Percentiles rank a stretch among this genome's conserved stretches.
These are phyloP conservation scores for Maccullochella peelii DNA, from an alignment of 2,113 vertebrate species.

Conservation along the genomic window DNA sequence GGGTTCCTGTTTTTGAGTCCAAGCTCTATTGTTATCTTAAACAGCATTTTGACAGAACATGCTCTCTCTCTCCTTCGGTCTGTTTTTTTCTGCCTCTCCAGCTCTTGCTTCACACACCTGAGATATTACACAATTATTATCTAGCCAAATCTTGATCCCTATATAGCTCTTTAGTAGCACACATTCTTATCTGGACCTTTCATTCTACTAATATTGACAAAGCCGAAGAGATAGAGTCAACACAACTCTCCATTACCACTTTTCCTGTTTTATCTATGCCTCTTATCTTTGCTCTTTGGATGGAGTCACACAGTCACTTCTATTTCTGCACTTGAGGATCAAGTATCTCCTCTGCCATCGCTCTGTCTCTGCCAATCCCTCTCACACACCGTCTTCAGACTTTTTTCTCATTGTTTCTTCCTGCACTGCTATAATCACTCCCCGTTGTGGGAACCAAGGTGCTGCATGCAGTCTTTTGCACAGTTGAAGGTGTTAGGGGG, in stretches of 20 bases:
- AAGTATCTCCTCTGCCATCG: constrained; percentile 36
- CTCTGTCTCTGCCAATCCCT: constrained; percentile 17
- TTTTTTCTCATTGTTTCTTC: not conserved
- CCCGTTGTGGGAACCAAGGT: constrained; percentile 62
- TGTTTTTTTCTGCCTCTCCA: constrained; percentile 6
- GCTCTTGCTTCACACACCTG: constrained; percentile 42
- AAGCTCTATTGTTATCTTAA: constrained; percentile 80
- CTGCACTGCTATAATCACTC: not conserved
- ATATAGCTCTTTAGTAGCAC: constrained; percentile 48
- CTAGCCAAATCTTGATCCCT: constrained; percentile 48
- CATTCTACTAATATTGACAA: constrained; percentile 76
- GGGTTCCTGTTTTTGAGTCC: constrained; percentile 84
- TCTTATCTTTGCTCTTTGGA: constrained; percentile 58
- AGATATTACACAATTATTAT: constrained; percentile 61
- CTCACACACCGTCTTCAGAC: not conserved
- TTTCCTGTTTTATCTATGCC: constrained; percentile 65
- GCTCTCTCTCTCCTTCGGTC: constrained; percentile 13
- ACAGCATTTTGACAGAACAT: constrained; percentile 29
- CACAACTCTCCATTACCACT: constrained; percentile 62
- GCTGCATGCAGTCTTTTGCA: constrained; percentile 27
- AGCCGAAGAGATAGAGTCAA: constrained; percentile 61
- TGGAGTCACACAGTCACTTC: constrained; percentile 42
- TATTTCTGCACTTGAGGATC: constrained; percentile 38
- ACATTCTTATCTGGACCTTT: constrained; percentile 72
- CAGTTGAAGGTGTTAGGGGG: constrained; percentile 70